Evolutionary conservation across 2,888 invertebrate genomes (phyloP), one percentile per base, ranked within the genome.

Genomic region (Exocentrus adspersus): DNA sequence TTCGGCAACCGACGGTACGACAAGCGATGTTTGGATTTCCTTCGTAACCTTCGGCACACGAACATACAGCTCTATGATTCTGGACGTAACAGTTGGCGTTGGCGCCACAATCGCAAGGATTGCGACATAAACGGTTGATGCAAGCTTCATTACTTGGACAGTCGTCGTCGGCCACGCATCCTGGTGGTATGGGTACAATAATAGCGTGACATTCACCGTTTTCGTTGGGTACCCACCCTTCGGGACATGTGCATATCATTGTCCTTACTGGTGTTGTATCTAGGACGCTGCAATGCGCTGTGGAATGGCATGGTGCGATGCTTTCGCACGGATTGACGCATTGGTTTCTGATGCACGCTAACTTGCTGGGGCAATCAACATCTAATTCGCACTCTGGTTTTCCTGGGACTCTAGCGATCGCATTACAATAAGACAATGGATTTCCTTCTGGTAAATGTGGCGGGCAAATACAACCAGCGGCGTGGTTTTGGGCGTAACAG

Each of bases 1-100:
- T 87, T 65, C 91, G 88, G 79, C 95, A 96, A 41, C 95, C 95
- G 30, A 94, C 90, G 17, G 90, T 86, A 74, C 89, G 88, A 79
- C 96, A 96, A 51, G 87, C 87, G 28, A 90, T 87, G 78, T 94
- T 91, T 1, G 96, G 94, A 83, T 95, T 92, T 46, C 96, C 96
- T 78, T 93, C 92, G 78, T 87, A 93, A 28, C 94, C 94, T 75
- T 91, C 88, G 73, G 88, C 87, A 79, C 96, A 96, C 2, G 93
- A 92, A 80, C 96, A 96, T 32, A 92, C 89, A 1, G 95, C 94
- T 65, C 94, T 88, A 79, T 95, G 95, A 74, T 93, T 90, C 66
- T 89, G 88, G 4, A 95, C 89, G 68, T 88, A 87, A 77, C 96
- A 96, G 72, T 91, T 88, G 37, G 94, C 91, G 76, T 95, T 91